Evolutionary conservation across 2,888 invertebrate genomes (phyloP), one percentile per base, ranked within the genome.

Genomic region (Candidula unifasciata): DNA sequence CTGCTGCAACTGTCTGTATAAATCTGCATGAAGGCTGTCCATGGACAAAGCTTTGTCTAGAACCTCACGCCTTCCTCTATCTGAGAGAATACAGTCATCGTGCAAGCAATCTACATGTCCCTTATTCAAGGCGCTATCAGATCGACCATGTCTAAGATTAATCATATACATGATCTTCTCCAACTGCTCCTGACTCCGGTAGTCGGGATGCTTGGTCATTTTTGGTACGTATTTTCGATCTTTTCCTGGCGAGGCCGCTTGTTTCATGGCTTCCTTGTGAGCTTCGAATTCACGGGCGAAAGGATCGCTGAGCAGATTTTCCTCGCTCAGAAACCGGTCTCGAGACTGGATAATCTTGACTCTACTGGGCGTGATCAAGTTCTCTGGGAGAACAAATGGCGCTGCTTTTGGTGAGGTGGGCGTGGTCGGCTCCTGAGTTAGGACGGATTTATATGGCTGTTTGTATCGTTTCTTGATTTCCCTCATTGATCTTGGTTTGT

Each of bases 21-120:
- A 87, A 86, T 86, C 82, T 3, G 86, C 37, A 64, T 85, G 78
- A 87, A 91, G 88, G 85, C 90, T 90, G 82, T 92, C 92, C 35
- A 91, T 90, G 44, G 91, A 91, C 86, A 90, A 71, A 8, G 90
- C 89, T 13, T 90, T 90, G 82, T 90, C 88, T 37, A 88, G 84
- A 66, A 91, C 89, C 85, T 91, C 89, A 77, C 89, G 88, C 74
- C 89, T 89, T 80, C 90, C 91, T 64, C 87, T 83, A 21, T 91
- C 90, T 0, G 91, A 88, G 57, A 92, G 89, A 64, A 92, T 92
- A 85, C 92, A 92, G 85, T 91, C 89, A 52, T 89, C 89, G 84
- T 92, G 92, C 44, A 92, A 84, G 66, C 89, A 89, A 77, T 90
- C 87, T 2, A 18, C 37, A 44, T 44, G 44, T 44, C 44, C 44